phyloP scores from a whole-genome alignment of 2,113 vertebrate species.

The Prunella himalayana region DNA sequence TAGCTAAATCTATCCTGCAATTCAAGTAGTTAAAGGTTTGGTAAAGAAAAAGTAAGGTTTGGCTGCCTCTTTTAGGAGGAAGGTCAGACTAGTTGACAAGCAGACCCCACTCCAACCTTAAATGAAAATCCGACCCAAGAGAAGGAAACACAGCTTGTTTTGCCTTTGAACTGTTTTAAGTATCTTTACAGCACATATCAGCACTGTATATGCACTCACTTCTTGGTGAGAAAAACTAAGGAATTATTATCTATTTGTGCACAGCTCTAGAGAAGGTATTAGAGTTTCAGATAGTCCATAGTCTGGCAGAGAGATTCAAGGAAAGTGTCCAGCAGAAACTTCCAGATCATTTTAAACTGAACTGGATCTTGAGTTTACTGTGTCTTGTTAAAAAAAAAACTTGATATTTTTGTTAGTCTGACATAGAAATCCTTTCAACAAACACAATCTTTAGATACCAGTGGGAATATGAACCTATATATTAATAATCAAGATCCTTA shows the following conservation, averaged over 20 bases:
- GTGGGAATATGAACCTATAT: not conserved
- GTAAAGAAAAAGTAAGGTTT: not conserved
- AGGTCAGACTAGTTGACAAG: not conserved
- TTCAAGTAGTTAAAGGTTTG: not conserved
- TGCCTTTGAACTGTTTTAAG: not conserved
- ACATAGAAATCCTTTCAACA: not conserved
- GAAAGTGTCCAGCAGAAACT: not conserved
- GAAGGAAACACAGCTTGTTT: not conserved
- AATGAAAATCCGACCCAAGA: not conserved
- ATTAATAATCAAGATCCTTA: not conserved
- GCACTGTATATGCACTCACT: not conserved
- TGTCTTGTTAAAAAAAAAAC: not conserved
- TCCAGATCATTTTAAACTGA: not conserved
- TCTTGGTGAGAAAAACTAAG: not conserved
- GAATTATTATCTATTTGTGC: not conserved
- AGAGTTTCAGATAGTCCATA: not conserved
- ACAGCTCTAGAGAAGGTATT: not conserved
- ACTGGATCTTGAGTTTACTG: not conserved
- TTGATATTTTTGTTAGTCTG: not conserved
- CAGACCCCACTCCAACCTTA: not conserved
- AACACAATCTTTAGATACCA: not conserved
- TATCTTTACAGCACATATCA: not conserved
- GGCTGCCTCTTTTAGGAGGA: not conserved
- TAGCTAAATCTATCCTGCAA: not conserved
- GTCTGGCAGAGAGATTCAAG: not conserved